phyloP scores from a whole-genome alignment of 2,888 invertebrate genomes.

The Drosophila limbata region DNA sequence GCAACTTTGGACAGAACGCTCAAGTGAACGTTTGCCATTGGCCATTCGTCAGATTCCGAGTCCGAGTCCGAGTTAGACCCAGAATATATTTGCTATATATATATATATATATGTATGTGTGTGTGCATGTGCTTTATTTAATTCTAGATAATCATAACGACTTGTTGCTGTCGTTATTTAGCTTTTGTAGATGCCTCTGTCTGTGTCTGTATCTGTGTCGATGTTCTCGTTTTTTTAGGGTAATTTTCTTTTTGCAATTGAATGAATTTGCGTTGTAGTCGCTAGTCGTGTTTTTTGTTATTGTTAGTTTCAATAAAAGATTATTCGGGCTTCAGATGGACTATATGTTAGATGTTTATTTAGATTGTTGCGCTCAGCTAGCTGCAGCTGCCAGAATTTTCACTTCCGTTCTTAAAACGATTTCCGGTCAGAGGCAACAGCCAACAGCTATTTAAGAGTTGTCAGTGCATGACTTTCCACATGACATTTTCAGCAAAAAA shows the following conservation, averaged over 20 bases:
- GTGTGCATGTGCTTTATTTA: constrained; percentile 68
- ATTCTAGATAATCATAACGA: constrained; percentile 80
- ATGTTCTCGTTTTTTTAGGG: constrained; percentile 56
- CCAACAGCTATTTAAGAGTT: constrained; percentile 57
- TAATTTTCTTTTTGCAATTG: constrained; percentile 82
- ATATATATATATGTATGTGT: constrained; percentile 22
- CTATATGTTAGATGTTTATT: constrained; percentile 68
- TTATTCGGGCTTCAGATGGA: constrained; percentile 61
- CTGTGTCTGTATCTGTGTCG: constrained; percentile 22
- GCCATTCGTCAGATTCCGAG: constrained; percentile 38
- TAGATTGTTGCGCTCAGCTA: constrained; percentile 80
- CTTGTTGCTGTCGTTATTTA: constrained; percentile 62
- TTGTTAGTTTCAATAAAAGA: constrained; percentile 76
- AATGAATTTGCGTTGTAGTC: constrained; percentile 82
- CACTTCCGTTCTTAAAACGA: constrained; percentile 81
- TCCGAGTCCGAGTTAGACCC: constrained; percentile 16
- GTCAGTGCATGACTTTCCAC: constrained; percentile 64
- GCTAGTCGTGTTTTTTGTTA: constrained; percentile 52
- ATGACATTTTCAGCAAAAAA: constrained; percentile 46
- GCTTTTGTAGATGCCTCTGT: constrained; percentile 47
- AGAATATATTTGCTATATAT: too few relatives aligned
- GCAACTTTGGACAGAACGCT: constrained; percentile 78
- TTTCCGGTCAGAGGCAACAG: constrained; percentile 58
- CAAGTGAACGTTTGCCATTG: constrained; percentile 69
- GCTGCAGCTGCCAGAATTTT: constrained; percentile 71